Base-by-base conservation (phyloP, 2,888 invertebrate genomes). In the Leptopterna dolabrata region DNA sequence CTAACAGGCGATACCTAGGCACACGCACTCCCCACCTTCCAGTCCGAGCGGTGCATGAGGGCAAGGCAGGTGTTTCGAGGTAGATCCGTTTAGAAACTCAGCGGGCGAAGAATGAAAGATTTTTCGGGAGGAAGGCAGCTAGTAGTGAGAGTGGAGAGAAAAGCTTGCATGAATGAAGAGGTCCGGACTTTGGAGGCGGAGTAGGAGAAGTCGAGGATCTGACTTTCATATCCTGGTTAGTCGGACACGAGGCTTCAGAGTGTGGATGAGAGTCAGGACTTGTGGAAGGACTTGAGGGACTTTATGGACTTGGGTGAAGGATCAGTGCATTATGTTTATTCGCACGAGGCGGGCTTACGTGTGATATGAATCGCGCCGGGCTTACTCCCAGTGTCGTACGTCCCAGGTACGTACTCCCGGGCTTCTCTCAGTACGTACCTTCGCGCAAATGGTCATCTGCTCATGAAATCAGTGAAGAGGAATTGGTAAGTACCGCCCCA, bases 151-250 rank as follows among this genome's bases (percentile, higher is more conserved):
- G 81, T 51, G 29, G 51, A 55, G 81, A 55, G 55, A 55, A 55
- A 55, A 51, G 81, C 30, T 55, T 55, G 81, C 30, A 81, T 81
- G 81, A 81, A 81, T 81, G 81, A 81, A 81, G 81, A 81, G 81
- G 30, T 41, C 41, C 73, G 27, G 80, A 78, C 30, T 27, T 27
- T 36, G 7, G 55, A 29, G 81, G 19, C 14, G 51, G 81, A 51
- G 81, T 55, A 81, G 81, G 81, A 81, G 81, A 81, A 55, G 81
- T 81, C 30, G 81, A 27, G 51, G 81, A 45, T 78, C 81, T n/a
- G 81, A 81, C 81, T 81, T 81, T 81, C 81, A 81, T 81, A 81
- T 81, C 81, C 81, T 81, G 81, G 81, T 81, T 81, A 81, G 81
- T 81, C 55, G 81, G 81, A 81, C 55, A 36, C 81, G 55, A 29